These are phyloP conservation scores for Heliangelus exortis DNA, from an alignment of 2,797 vertebrate genomes.

Conservation along the genomic window DNA sequence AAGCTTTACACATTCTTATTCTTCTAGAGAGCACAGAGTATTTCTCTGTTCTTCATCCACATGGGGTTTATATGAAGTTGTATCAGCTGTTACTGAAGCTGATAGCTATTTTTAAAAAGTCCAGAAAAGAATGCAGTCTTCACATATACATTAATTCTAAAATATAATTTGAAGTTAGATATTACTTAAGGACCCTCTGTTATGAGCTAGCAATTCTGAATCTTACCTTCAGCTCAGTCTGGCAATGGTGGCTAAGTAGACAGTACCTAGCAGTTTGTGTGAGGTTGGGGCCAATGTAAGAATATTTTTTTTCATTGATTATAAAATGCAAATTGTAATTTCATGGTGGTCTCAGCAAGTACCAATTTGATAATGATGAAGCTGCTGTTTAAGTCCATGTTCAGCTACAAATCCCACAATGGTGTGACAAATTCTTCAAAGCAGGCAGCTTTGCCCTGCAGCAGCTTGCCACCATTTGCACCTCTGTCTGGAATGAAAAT, in stretches of 20 bases:
- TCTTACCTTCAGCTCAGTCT: background rate
- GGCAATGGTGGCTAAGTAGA: background rate
- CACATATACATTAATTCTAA: background rate
- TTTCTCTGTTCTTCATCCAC: background rate
- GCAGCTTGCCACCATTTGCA: background rate
- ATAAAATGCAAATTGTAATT: background rate
- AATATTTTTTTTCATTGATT: background rate
- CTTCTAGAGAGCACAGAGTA: background rate
- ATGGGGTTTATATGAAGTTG: background rate
- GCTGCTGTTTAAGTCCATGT: background rate
- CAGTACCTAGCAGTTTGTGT: background rate
- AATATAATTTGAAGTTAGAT: background rate
- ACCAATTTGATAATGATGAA: background rate
- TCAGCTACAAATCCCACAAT: background rate
- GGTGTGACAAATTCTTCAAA: background rate
- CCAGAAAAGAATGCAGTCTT: background rate
- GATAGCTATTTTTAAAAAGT: background rate
- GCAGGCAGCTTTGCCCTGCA: background rate
- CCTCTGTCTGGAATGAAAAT: background rate
- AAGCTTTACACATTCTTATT: background rate
- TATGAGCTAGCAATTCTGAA: background rate
- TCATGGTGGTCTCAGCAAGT: background rate
- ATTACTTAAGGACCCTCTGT: background rate
- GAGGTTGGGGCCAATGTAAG: rapidly evolving
- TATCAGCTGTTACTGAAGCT: background rate